Conservation (phyloP, 2,113 vertebrate genomes). For the Prietella phreatophila region DNA sequence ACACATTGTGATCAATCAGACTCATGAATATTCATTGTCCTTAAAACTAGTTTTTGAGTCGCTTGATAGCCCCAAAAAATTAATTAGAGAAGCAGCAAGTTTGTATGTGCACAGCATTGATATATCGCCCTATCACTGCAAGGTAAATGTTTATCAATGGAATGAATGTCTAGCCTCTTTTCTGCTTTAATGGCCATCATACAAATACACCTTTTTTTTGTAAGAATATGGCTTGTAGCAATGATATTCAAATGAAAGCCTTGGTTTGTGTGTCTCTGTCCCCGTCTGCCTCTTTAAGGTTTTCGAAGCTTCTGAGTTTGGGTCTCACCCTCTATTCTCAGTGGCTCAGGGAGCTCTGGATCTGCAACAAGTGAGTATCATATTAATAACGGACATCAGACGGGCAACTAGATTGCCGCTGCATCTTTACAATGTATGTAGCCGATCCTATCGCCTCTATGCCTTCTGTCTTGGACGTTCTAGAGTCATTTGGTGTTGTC, state of each 20-base stretch:
- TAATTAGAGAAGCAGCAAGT: constrained; percentile 6
- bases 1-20: constrained; percentile 40
- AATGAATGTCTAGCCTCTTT: constrained; percentile 15
- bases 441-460: too few species aligned
- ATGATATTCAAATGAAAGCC: constrained; percentile 45
- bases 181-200: not conserved
- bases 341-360: constrained; percentile 73
- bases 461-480: too few species aligned
- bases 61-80: not conserved
- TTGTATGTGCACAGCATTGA: constrained; percentile 7
- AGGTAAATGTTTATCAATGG: constrained; percentile 23
- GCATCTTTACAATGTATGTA: too few species aligned
- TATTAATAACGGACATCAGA: constrained; percentile 10
- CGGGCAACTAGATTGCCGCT: not conserved
- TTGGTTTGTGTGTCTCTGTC: constrained; percentile 56
- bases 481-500: too few species aligned
- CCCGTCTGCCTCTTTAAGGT: constrained; percentile 63
- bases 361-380: constrained; percentile 74
- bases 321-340: constrained; percentile 74
- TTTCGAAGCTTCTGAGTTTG: constrained; percentile 74
- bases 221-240: not conserved
- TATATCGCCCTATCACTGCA: not conserved
- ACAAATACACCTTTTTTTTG: not conserved
- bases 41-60: constrained; percentile 25
- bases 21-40: constrained; percentile 51